phyloP scores from a whole-genome alignment of 2,888 invertebrate genomes.

The Cephus runcator region DNA sequence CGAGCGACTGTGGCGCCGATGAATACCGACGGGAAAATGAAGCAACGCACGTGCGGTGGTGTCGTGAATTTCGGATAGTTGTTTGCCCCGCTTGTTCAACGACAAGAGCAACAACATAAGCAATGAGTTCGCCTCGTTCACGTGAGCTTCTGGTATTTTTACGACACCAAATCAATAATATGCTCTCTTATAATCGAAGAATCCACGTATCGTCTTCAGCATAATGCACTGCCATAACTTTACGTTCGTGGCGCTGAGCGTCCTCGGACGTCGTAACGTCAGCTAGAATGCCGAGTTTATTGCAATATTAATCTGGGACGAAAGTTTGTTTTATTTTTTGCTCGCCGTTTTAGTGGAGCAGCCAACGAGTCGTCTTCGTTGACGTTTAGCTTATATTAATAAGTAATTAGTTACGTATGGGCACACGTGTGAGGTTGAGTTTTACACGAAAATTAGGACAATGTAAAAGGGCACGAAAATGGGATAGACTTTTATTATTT shows the following conservation, averaged over 20 bases:
- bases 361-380: background rate
- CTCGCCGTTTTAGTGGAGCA: background rate
- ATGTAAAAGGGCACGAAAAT: background rate
- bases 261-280: background rate
- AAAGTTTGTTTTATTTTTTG: background rate
- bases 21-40: background rate
- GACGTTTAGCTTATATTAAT: background rate
- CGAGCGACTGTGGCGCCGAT: background rate
- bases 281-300: background rate
- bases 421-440: background rate
- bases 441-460: background rate
- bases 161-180: background rate
- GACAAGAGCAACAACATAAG: background rate
- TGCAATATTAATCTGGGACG: background rate
- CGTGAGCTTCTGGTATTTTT: background rate
- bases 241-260: slow-evolving; percentile 3
- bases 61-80: background rate
- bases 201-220: slow-evolving; percentile 18
- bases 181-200: slow-evolving; percentile 17
- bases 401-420: background rate
- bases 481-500: background rate
- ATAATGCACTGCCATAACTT: slow-evolving; percentile 31
- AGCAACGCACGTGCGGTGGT: background rate
- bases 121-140: background rate
- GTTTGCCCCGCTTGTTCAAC: background rate